Percentiles rank a stretch among this genome's conserved stretches.
phyloP scores from a whole-genome alignment of 2,113 vertebrate genomes.

The Mus spicilegus region DNA sequence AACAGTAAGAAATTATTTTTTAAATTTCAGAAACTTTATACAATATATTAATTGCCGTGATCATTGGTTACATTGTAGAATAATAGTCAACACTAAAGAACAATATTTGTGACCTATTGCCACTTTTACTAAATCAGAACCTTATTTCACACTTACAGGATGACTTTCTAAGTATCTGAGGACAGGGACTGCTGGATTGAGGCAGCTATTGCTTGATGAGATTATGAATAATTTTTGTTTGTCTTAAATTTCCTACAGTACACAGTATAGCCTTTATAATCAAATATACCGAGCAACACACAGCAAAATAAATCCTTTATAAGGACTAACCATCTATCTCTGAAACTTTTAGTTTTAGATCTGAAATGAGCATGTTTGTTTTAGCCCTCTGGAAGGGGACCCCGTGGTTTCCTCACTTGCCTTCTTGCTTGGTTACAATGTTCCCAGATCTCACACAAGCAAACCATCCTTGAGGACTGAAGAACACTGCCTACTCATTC shows the following conservation, averaged over 20 bases:
- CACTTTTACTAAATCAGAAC: neutral
- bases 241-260: neutral
- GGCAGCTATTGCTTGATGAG: neutral
- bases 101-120: neutral
- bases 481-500: constrained; percentile 8
- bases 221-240: neutral
- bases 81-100: neutral
- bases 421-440: constrained; percentile 6
- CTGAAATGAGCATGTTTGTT: constrained; percentile 31
- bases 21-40: neutral
- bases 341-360: neutral
- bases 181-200: neutral
- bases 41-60: neutral
- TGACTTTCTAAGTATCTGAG: neutral
- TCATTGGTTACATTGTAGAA: neutral
- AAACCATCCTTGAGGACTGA: neutral
- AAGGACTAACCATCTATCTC: constrained; percentile 12
- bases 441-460: constrained; percentile 44
- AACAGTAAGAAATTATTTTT: neutral
- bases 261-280: neutral
- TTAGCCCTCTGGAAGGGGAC: neutral
- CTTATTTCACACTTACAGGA: neutral
- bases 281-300: neutral
- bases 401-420: neutral
- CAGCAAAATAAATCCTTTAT: constrained; percentile 7